Base-by-base conservation (phyloP, 2,113 vertebrate species). In the Gadus macrocephalus region DNA sequence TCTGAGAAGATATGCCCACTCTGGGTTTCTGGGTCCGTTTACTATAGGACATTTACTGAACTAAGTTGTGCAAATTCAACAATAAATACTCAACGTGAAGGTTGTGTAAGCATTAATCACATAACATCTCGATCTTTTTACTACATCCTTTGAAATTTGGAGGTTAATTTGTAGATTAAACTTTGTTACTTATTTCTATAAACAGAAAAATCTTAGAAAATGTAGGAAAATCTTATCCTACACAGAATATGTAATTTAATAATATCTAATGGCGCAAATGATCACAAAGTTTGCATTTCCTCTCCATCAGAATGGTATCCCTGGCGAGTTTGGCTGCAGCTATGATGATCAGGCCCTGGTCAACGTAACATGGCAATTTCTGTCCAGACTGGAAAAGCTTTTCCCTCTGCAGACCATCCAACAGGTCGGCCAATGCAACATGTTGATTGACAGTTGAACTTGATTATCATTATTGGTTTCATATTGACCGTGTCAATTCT, bases 331-430 rank as follows among this genome's bases (percentile, higher is more conserved):
- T 67, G 92, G 93, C 17, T 82, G 90, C 16, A 16, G 42, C 1
- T 94, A 91, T 58, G 60, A 92, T 55, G 35, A 25, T 25, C 2
- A 67, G 2, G 86, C 83, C 3, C 76, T 93, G 60, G 78, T 87
- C 60, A 79, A 75, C 31, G 70, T 94, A 22, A 85, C 92, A 69
- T 90, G 84, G 66, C 83, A 88, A 68, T 93, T 92, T 63, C 68
- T 94, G 64, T 86, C 74, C 79, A 86, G 90, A 35, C 79, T 94
- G 17, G 92, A 93, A 53, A 75, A 69, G 62, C 72, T 86, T 59
- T 64, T 91, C 38, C 78, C 84, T 38, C 27, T 75, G 65, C 76
- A 73, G 3, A 74, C 78, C 2, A 81, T 87, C 63, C 79, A 87
- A 35, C 78, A 86, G 84, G 87, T 89, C 61, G 58, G 28, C 15